Conservation (phyloP, 2,888 invertebrate genomes). For the Dichetophora obliterata region DNA sequence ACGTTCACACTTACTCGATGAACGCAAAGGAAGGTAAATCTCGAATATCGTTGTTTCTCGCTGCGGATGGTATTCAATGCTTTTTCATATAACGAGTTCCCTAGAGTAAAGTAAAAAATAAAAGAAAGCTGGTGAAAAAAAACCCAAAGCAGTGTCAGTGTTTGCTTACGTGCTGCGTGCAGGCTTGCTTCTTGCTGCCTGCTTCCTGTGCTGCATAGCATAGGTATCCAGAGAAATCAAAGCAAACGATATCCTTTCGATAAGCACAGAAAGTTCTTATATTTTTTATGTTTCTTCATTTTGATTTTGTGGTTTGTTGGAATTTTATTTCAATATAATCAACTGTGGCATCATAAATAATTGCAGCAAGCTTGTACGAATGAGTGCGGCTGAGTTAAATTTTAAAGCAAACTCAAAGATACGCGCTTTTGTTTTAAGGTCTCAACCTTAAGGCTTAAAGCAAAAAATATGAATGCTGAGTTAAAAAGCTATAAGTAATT, state of each 20-base stretch:
- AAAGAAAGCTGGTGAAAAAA: constrained; percentile 46
- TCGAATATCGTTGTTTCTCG: constrained; percentile 28
- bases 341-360: constrained; percentile 31
- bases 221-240: constrained; percentile 16
- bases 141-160: constrained; percentile 40
- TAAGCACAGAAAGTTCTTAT: constrained; percentile 7
- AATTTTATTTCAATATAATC: constrained; percentile 43
- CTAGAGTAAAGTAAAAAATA: constrained; percentile 62
- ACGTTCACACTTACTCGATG: constrained; percentile 1
- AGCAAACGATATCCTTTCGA: constrained; percentile 25
- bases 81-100: constrained; percentile 62
- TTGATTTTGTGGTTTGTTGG: constrained; percentile 13
- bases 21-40: constrained; percentile 19
- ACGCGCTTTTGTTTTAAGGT: no score
- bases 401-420: neutral
- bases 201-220: constrained; percentile 27
- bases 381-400: neutral
- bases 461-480: no score
- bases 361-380: neutral
- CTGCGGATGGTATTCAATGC: neutral
- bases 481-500: no score
- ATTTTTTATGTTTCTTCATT: constrained; percentile 10
- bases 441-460: no score
- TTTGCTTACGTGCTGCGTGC: constrained; percentile 60
- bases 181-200: constrained; percentile 15